A percentile compares a stretch with the other conserved stretches of the same genome.
Evolutionary conservation across 2,797 vertebrate species (phyloP).

Genomic region (Rhincodon typus): DNA sequence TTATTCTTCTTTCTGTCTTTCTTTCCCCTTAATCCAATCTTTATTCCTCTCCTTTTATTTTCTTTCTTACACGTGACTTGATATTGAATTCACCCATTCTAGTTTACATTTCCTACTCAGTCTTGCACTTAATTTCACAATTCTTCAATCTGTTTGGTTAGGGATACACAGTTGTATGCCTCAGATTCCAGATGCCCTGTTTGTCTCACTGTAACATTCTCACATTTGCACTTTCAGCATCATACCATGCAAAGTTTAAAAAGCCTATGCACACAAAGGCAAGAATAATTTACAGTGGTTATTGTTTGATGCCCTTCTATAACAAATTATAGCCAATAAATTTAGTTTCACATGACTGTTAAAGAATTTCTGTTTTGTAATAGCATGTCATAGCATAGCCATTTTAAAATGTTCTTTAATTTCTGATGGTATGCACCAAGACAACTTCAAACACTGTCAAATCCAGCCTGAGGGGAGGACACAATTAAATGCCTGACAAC

Average conservation of each 20-base stretch:
- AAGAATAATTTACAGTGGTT: background rate
- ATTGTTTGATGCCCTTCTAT: background rate
- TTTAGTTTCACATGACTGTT: background rate
- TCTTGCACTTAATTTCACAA: background rate
- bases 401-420: background rate
- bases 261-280: background rate
- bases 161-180: background rate
- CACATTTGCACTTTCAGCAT: background rate
- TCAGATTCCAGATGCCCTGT: background rate
- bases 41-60: background rate
- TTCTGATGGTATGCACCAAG: background rate
- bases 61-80: background rate
- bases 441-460: background rate
- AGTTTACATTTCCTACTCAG: background rate
- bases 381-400: background rate
- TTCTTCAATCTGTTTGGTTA: background rate
- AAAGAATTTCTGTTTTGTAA: background rate
- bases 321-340: background rate
- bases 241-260: background rate
- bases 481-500: background rate
- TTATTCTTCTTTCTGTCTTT: background rate
- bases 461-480: background rate
- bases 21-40: background rate
- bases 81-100: background rate
- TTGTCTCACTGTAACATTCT: background rate